A percentile compares a stretch with the other conserved stretches of the same genome.
Evolutionary conservation across 2,888 invertebrate species (phyloP).

Genomic region (Calliopum simillimum): DNA sequence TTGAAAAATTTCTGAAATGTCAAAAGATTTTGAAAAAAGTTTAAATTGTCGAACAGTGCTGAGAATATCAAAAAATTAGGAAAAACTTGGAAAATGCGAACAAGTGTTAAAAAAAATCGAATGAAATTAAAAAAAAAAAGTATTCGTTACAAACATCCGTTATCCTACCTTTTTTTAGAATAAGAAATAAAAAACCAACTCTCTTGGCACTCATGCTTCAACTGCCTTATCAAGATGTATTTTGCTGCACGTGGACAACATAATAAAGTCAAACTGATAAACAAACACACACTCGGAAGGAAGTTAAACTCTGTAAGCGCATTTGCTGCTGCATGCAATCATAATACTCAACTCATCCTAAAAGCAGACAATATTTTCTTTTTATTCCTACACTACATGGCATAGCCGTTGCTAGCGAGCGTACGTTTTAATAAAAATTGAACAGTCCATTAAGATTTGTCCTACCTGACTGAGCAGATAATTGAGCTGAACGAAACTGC

Average conservation of each 20-base stretch:
- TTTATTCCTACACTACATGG: not conserved
- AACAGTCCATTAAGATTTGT: conserved; percentile 59
- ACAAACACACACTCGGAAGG: not conserved
- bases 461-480: conserved; percentile 56
- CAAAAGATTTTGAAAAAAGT: no score
- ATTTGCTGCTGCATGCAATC: conserved; percentile 16
- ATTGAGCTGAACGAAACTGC: conserved; percentile 44
- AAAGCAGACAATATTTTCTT: conserved; percentile 13
- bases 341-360: conserved; percentile 23
- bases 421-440: conserved; percentile 54
- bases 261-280: not conserved
- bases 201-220: no score
- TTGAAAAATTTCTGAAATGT: no score
- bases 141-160: no score
- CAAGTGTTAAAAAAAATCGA: no score
- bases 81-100: no score
- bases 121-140: no score
- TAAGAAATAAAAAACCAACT: no score
- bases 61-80: no score
- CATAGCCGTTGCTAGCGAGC: not conserved
- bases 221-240: conserved; percentile 9
- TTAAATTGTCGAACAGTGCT: no score
- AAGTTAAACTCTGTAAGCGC: not conserved
- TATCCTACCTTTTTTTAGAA: no score
- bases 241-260: conserved; percentile 5